Evolutionary conservation across 1,140 invertebrate genomes (phyloP).

Genomic region (Drosophila gunungcola): DNA sequence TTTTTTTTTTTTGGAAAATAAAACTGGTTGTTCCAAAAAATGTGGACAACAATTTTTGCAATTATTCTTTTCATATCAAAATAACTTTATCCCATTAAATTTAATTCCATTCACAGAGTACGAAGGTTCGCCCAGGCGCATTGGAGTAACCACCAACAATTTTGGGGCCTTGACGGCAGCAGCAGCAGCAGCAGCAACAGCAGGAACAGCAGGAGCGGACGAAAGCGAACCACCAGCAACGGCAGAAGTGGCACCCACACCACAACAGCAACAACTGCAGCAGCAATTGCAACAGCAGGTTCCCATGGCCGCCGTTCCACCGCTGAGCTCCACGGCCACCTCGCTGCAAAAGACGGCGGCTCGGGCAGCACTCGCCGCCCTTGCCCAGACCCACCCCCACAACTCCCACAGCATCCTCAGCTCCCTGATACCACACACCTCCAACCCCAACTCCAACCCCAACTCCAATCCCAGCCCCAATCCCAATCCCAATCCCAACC

Average conservation of each 20-base stretch:
- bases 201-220: conserved; percentile 45
- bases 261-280: conserved; percentile 9
- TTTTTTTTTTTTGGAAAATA: neutral
- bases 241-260: conserved; percentile 17
- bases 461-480: conserved; percentile 2
- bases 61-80: neutral
- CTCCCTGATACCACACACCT: conserved; percentile 5
- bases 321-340: conserved; percentile 39
- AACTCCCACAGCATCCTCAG: conserved; percentile 13
- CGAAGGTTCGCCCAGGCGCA: conserved; percentile 94
- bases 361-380: conserved; percentile 52
- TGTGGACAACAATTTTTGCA: neutral
- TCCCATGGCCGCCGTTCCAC: conserved; percentile 84
- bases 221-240: conserved; percentile 67
- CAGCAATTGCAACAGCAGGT: conserved; percentile 77
- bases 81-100: neutral
- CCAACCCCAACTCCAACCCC: neutral
- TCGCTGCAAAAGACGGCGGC: conserved; percentile 63
- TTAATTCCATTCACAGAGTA: conserved; percentile 87
- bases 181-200: conserved; percentile 22
- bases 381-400: conserved; percentile 46
- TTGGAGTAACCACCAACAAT: conserved; percentile 86
- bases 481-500: neutral
- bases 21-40: neutral
- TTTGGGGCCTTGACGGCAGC: conserved; percentile 20